Evolutionary conservation across 2,113 vertebrate species (phyloP).

Genomic region (Cyanoramphus novaezelandiae): DNA sequence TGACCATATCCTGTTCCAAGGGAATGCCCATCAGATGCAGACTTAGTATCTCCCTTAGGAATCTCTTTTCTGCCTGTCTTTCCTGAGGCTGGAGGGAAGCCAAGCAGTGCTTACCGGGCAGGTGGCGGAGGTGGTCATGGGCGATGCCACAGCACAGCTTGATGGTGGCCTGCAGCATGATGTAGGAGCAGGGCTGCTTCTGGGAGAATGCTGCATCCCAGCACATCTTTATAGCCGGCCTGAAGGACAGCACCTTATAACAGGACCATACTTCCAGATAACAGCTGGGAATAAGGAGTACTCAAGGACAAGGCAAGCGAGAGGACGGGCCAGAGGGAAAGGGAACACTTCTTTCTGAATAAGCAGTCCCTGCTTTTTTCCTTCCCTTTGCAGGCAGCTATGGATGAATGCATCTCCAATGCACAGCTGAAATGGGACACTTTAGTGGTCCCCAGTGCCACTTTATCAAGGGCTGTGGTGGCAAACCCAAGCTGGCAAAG

Average conservation of each 20-base stretch:
- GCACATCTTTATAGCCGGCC: conserved; percentile 67
- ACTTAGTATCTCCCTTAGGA: background rate
- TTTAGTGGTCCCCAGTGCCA: background rate
- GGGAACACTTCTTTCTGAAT: background rate
- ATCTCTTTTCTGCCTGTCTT: background rate
- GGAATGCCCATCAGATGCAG: too few species aligned
- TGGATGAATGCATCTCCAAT: rapidly evolving
- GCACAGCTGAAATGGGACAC: rapidly evolving
- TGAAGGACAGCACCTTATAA: conserved; percentile 75
- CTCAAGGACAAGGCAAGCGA: conserved; percentile 13
- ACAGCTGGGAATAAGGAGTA: background rate
- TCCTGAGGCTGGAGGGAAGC: rapidly evolving
- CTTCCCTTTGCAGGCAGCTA: background rate
- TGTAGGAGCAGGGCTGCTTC: background rate
- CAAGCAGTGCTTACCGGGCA: conserved; percentile 61
- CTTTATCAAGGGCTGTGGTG: rapidly evolving
- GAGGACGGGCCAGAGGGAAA: background rate
- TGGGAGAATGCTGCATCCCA: background rate
- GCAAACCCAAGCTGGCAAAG: background rate
- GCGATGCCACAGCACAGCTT: conserved; percentile 86
- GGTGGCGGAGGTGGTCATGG: conserved; percentile 75
- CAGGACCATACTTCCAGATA: conserved; percentile 68
- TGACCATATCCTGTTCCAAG: background rate
- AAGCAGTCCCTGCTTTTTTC: background rate
- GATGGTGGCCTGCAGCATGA: conserved; percentile 79